Percentiles rank a stretch among this genome's conserved stretches.
phyloP scores from a whole-genome alignment of 2,797 vertebrate species.

The Huso huso region DNA sequence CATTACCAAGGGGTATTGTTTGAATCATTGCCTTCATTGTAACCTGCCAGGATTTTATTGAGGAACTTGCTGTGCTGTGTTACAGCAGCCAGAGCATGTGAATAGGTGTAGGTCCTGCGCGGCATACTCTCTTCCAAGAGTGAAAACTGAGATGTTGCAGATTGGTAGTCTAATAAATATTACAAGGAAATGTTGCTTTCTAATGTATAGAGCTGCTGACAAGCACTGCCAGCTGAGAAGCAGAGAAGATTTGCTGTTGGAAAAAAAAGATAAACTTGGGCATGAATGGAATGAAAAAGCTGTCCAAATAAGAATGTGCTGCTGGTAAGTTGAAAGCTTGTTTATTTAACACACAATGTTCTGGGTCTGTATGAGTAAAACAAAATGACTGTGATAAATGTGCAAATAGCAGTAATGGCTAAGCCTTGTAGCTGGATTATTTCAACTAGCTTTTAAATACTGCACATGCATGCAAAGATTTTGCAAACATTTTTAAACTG shows the following conservation, averaged over 20 bases:
- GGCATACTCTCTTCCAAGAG: constrained; percentile 24
- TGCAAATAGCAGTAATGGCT: too few species aligned
- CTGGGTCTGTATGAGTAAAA: not conserved
- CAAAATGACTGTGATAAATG: not conserved
- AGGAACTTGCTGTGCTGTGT: constrained; percentile 29
- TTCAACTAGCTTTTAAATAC: not conserved
- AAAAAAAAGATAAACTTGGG: constrained; percentile 14
- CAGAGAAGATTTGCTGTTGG: constrained; percentile 9
- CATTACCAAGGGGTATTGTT: constrained; percentile 39
- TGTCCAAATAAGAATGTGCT: constrained; percentile 27
- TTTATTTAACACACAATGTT: not conserved
- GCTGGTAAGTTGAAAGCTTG: constrained; percentile 39
- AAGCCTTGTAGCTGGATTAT: not conserved
- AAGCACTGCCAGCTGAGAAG: constrained; percentile 3
- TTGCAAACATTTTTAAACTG: not conserved
- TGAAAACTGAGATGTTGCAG: constrained; percentile 18
- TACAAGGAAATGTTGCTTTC: constrained; percentile 18
- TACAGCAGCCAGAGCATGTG: constrained; percentile 27
- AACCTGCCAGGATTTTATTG: constrained; percentile 27
- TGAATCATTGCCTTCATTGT: constrained; percentile 30
- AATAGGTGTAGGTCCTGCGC: constrained; percentile 19
- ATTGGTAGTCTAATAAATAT: constrained; percentile 17
- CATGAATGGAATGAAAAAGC: constrained; percentile 22
- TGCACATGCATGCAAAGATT: not conserved
- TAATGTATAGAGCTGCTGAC: not conserved